Evolutionary conservation across 1,140 invertebrate genomes (phyloP), one percentile per base, ranked within the genome.

Genomic region (Drosophila kohkoa): DNA sequence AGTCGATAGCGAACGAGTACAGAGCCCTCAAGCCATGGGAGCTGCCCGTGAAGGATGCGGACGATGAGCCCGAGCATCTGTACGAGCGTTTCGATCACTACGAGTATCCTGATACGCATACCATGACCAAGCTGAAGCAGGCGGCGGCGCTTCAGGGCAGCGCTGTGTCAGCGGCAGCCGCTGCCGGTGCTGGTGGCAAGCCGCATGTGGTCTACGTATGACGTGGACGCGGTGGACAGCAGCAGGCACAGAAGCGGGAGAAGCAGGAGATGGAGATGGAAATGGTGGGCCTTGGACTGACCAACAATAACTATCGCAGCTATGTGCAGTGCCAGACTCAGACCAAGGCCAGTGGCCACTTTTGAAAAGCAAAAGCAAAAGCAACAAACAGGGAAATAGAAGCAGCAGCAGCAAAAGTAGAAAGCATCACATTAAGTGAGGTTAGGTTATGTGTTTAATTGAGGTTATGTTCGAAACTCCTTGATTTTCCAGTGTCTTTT

Each of bases 181-280:
- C n/a, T 11, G 54, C 10, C n/a, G 67, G 62, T 10, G 71, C 68
- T 16, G 65, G 72, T n/a, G 59, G 52, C 35, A 92, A 92, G 43
- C 92, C 92, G 5, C 92, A 92, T 66, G 89, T 92, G 48, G 92
- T 92, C 62, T 92, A 92, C 76, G 92, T 92, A 92, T 92, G 92
- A 92, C 91, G 91, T 81, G 85, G 86, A 71, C 83, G 85, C 49
- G 64, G 66, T 25, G 32, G n/a, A 11, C 30, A 63, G 49, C 28
- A 45, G 10, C 35, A 32, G 28, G 15, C 16, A 55, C 51, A 25
- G 45, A 30, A 48, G 52, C 52, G 1, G 30, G 15, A 25, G 52
- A 28, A 25, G 52, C 25, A 25, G 46, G 62, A 28, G 11, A 6
- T 60, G 63, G 74, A 60, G 64, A 72, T 79, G 59, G 78, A 77